Percentiles rank a stretch among this genome's conserved stretches.
Conservation (phyloP, 2,888 invertebrate species). For the Trichogramma dendrolimi region DNA sequence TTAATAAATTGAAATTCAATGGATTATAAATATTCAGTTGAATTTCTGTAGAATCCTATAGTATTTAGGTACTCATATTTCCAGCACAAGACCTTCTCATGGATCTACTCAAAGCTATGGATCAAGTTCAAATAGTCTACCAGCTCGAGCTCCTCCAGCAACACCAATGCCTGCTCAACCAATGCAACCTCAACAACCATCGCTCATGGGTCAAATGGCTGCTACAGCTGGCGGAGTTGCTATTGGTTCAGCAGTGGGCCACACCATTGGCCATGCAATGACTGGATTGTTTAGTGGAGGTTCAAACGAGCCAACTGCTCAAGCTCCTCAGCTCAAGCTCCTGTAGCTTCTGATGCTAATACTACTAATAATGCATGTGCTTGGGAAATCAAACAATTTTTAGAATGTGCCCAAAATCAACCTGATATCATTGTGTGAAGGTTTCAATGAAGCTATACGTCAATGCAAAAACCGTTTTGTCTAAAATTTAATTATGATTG, state of each 20-base stretch:
- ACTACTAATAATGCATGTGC: conserved; percentile 73
- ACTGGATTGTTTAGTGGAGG: conserved; percentile 79
- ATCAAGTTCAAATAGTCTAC: conserved; percentile 28
- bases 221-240: conserved; percentile 99
- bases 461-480: conserved; percentile 76
- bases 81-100: conserved; percentile 39
- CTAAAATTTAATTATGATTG: conserved; percentile 60
- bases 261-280: conserved; percentile 84
- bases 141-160: conserved; percentile 45
- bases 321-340: conserved; percentile 51
- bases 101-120: conserved; percentile 27
- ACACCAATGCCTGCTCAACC: conserved; percentile 54
- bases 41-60: not conserved
- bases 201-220: conserved; percentile 94
- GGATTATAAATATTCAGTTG: not conserved
- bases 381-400: conserved; percentile 93
- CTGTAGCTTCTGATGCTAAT: conserved; percentile 51
- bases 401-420: conserved; percentile 90
- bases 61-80: conserved; percentile 4
- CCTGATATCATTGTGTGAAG: conserved; percentile 90
- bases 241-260: conserved; percentile 94
- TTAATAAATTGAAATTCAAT: conserved; percentile 1
- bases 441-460: conserved; percentile 94
- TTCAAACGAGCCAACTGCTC: conserved; percentile 52
- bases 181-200: conserved; percentile 70